phyloP scores from a whole-genome alignment of 1,140 invertebrate species.

The Calephelis nemesis region DNA sequence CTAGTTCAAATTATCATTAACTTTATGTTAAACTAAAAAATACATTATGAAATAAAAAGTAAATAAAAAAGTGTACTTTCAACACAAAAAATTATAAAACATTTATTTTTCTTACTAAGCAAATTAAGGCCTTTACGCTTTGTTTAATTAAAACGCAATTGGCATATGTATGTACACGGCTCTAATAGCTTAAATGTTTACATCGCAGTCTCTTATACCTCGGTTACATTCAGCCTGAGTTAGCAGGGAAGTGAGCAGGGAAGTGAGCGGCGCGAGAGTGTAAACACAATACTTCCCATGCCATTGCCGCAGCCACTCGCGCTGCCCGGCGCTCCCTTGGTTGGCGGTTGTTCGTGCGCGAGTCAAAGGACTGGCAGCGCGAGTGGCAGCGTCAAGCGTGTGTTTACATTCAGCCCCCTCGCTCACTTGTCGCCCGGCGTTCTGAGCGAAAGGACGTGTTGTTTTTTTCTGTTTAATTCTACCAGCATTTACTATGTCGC shows the following conservation, averaged over 20 bases:
- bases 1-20: too few relatives aligned
- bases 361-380: conserved; percentile 18
- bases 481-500: too few relatives aligned
- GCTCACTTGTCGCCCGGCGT: neutral
- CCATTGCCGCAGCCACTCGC: conserved; percentile 20
- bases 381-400: neutral
- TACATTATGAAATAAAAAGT: too few relatives aligned
- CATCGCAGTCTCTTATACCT: neutral
- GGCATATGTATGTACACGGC: too few relatives aligned
- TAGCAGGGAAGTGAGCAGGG: conserved; percentile 21
- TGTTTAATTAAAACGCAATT: too few relatives aligned
- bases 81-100: too few relatives aligned
- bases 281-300: conserved; percentile 28
- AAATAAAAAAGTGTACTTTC: too few relatives aligned
- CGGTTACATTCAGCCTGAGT: conserved; percentile 21
- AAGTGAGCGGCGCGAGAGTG: conserved; percentile 25
- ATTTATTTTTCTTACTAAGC: too few relatives aligned
- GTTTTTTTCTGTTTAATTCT: too few relatives aligned
- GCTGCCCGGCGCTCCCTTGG: conserved; percentile 19
- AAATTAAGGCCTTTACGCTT: too few relatives aligned
- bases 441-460: neutral
- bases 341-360: conserved; percentile 22
- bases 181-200: too few relatives aligned
- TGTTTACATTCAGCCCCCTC: neutral
- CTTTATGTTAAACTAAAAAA: too few relatives aligned